These are phyloP conservation scores for Drosophila littoralis DNA, from an alignment of 1,140 invertebrate genomes.

Conservation along the genomic window DNA sequence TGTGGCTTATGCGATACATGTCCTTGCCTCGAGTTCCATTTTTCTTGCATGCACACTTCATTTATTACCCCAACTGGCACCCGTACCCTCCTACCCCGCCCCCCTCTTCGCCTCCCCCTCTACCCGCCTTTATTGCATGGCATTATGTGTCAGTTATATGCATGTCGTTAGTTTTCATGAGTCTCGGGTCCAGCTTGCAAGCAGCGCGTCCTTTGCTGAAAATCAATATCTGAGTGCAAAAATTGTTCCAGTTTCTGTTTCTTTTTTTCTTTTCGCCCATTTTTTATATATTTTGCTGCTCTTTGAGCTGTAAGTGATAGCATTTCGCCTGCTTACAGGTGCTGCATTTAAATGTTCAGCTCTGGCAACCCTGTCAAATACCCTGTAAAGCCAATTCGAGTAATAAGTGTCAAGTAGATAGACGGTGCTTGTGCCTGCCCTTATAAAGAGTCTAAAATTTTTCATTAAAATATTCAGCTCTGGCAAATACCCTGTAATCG, in stretches of 20 bases:
- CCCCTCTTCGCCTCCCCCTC: background rate
- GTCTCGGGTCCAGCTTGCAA: slow-evolving; percentile 43
- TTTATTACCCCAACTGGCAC: slow-evolving; percentile 57
- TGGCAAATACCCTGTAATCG: too few relatives aligned
- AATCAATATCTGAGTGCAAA: slow-evolving; percentile 58
- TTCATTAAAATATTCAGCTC: too few relatives aligned
- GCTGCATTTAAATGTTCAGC: slow-evolving; percentile 29
- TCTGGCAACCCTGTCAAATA: background rate
- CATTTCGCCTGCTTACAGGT: slow-evolving; percentile 64
- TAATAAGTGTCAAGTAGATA: background rate
- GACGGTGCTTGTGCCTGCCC: too few relatives aligned
- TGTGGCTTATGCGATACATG: slow-evolving; percentile 46
- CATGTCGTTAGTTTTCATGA: slow-evolving; percentile 80
- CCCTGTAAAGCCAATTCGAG: background rate
- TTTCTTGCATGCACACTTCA: slow-evolving; percentile 77
- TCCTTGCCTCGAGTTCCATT: slow-evolving; percentile 60
- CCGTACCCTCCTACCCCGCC: too few relatives aligned
- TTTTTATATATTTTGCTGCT: slow-evolving; percentile 36
- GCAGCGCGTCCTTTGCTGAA: slow-evolving; percentile 55
- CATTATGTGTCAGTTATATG: slow-evolving; percentile 77
- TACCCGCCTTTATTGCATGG: slow-evolving; percentile 1
- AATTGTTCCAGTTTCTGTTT: slow-evolving; percentile 23
- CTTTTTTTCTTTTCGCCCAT: background rate
- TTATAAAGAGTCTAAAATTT: too few relatives aligned
- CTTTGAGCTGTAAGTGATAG: slow-evolving; percentile 80